Conservation (phyloP, 1,140 invertebrate species). For the Orius insidiosus region DNA sequence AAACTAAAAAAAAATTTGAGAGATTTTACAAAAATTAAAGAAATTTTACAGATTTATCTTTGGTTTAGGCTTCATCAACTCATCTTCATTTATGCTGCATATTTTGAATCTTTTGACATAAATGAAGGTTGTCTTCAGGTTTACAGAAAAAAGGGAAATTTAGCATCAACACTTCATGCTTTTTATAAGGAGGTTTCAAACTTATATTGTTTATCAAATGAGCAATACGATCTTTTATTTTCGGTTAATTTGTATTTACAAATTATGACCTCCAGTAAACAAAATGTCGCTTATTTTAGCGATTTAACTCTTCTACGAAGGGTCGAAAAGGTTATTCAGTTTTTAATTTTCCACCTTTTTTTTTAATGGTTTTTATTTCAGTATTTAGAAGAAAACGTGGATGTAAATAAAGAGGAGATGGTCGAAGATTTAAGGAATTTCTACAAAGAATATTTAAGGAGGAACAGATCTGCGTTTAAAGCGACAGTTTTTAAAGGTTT, state of each 20-base stretch:
- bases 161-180: too few species aligned
- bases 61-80: too few species aligned
- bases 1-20: background rate
- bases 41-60: too few species aligned
- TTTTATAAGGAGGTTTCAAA: background rate
- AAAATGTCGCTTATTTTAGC: conserved; percentile 10
- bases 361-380: conserved; percentile 20
- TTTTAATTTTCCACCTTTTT: background rate
- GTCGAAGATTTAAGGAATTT: conserved; percentile 47
- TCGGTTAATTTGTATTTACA: background rate
- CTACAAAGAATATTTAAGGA: conserved; percentile 49
- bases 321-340: conserved; percentile 16
- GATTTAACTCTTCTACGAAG: conserved; percentile 10
- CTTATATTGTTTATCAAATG: background rate
- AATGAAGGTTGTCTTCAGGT: too few species aligned
- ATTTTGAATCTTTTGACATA: too few species aligned
- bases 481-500: conserved; percentile 40
- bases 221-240: background rate
- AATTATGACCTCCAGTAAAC: background rate
- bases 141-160: too few species aligned
- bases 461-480: conserved; percentile 46
- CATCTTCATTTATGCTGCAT: too few species aligned
- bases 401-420: conserved; percentile 55
- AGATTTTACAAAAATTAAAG: too few species aligned
- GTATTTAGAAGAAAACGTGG: conserved; percentile 51